These are phyloP conservation scores for Subanguina moxae DNA, from an alignment of 1,140 invertebrate species.

Conservation along the genomic window DNA sequence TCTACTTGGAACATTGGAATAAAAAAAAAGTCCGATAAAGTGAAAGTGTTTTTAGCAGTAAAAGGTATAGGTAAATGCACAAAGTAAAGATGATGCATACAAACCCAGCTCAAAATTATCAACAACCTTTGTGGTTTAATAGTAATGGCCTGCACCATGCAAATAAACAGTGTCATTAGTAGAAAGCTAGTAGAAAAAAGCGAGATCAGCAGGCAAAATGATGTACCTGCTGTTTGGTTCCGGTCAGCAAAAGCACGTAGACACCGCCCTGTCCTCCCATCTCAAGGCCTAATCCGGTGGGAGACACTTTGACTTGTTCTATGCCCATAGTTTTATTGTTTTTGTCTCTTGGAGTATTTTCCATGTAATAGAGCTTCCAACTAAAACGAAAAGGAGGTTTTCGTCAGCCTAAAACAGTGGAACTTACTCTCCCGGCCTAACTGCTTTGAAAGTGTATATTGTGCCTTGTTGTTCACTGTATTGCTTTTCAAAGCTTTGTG, in stretches of 20 bases:
- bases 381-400: conserved; percentile 19
- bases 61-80: too few species aligned
- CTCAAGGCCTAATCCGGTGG: conserved; percentile 22
- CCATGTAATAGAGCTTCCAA: conserved; percentile 38
- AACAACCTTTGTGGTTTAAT: too few species aligned
- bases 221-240: conserved; percentile 23
- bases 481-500: background rate
- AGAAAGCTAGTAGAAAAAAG: background rate
- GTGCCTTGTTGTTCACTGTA: conserved; percentile 13
- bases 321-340: conserved; percentile 6
- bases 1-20: too few species aligned
- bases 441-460: conserved; percentile 25
- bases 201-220: background rate
- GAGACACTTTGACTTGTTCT: conserved; percentile 5
- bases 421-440: conserved; percentile 41
- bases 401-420: conserved; percentile 1
- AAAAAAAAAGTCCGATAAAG: too few species aligned
- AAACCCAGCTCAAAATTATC: too few species aligned
- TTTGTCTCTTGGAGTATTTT: conserved; percentile 24
- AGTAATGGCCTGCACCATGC: too few species aligned
- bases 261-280: conserved; percentile 46
- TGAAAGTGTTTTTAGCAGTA: too few species aligned
- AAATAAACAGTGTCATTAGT: too few species aligned
- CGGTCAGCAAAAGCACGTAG: conserved; percentile 34
- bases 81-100: too few species aligned